Evolutionary conservation across 2,113 vertebrate species (phyloP), one percentile per base, ranked within the genome.

Genomic region (Sclerurus mexicanus): DNA sequence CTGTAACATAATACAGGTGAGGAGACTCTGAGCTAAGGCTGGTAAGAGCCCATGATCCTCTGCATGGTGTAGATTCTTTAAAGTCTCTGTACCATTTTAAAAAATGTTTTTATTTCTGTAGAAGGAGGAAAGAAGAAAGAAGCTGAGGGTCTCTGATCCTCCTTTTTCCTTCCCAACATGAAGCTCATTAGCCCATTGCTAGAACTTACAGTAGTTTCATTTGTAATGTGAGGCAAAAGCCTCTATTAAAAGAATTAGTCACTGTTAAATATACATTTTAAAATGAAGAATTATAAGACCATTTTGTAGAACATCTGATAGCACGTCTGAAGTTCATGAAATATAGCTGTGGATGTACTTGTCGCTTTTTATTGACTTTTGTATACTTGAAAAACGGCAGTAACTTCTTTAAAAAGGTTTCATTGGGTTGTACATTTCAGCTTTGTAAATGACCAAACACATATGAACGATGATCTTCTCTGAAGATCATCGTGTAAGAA

Each of bases 1-100:
- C 10, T 0, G 0, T 71, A 66, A 62, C 5, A 6, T 53, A n/a
- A 47, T 33, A 53, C 14, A 42, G 39, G 15, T 47, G 9, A 68
- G 37, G 40, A 66, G 49, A 24, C 39, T 72, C 27, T 42, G 25
- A 30, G 25, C 15, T 47, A 23, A 30, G 16, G 28, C 27, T 69
- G 9, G 11, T 46, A 77, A 79, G 42, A 39, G 28, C 22, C 40
- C 62, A 27, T 64, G 31, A 14, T 56, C 40, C 10, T 62, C 46
- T 52, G 6, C 19, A 4, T 40, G 52, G 8, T 60, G 33, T 22
- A 58, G 44, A 50, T 76, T 89, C 69, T 84, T 91, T 59, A 76
- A 40, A 96, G 40, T 46, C 25, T 92, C n/a, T 42, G 11, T 78
- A 59, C 16, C 30, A 10, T 22, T 90, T 76, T 25, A 42, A 85